phyloP scores from a whole-genome alignment of 1,140 invertebrate species.

The Acromyrmex charruanus region DNA sequence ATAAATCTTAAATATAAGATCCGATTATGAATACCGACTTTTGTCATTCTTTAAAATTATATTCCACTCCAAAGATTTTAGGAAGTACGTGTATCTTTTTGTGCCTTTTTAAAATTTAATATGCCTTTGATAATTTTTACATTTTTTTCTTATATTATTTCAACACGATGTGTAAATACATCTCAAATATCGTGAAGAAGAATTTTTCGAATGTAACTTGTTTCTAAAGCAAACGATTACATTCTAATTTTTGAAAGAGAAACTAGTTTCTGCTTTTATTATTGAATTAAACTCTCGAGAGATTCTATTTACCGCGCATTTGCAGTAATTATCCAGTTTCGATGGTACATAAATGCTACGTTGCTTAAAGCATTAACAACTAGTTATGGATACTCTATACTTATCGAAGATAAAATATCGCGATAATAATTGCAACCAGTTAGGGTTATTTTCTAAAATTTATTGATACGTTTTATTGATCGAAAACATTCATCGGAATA shows the following conservation, averaged over 20 bases:
- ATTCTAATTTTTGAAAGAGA: not conserved
- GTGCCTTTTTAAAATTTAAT: not conserved
- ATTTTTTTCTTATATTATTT: not conserved
- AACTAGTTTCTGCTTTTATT: not conserved
- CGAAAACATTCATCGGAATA: not conserved
- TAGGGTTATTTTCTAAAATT: not conserved
- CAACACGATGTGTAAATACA: not conserved
- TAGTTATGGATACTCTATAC: not conserved
- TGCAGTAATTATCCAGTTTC: not conserved
- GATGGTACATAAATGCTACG: not conserved
- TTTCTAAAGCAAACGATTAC: not conserved
- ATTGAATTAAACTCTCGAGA: conserved; percentile 4
- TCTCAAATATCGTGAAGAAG: not conserved
- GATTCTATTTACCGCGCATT: not conserved
- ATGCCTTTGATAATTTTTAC: not conserved
- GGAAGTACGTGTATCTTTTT: not conserved
- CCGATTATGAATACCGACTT: no score
- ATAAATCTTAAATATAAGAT: no score
- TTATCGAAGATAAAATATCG: not conserved
- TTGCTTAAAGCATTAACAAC: not conserved
- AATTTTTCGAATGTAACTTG: not conserved
- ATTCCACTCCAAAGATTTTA: no score
- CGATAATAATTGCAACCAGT: not conserved
- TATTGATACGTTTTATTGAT: not conserved
- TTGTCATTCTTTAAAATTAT: not conserved